Evolutionary conservation across 2,888 invertebrate genomes (phyloP), one percentile per base, ranked within the genome.

Genomic region (Drosophila mimica): DNA sequence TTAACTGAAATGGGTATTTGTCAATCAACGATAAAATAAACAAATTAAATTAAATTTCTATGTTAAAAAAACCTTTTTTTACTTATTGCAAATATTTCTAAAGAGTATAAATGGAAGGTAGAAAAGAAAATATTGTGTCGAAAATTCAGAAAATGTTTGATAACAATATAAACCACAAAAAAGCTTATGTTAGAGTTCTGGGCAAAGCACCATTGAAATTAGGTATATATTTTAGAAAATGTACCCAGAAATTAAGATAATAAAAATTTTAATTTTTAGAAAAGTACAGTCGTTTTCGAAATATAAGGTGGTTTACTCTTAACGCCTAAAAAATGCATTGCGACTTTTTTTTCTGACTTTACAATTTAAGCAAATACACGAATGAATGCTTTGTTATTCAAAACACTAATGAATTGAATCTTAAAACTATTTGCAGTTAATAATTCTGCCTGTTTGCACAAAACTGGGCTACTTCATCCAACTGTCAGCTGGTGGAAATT

Each of bases 381-480:
- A 8, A 20, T 17, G 3, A 25, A 40, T 31, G 30, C 34, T 63
- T 40, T 51, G n/a, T 25, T 60, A 61, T 54, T 30, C 48, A n/a
- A n/a, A 25, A 13, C 51, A 60, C 71, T 89, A 88, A 83, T 89
- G 40, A 63, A 73, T 63, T 25, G 57, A 53, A 73, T 79, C 58
- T 70, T 73, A 70, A 56, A 33, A n/a, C 17, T 85, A 79, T 75
- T 79, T 83, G 31, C 90, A 83, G 83, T 75, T 84, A 66, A 74
- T 66, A 57, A 67, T 66, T 67, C 30, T 30, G 31, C 43, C 49
- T 43, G 68, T 70, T 79, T 75, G 64, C 79, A 56, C 48, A 56
- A 43, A 38, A 59, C 25, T 51, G 48, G 57, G 54, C 57, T 20
- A 36, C 20, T 61, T 34, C 63, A 64, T 36, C 58, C 46, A 48